Conservation (phyloP, 35 echinoderm and acorn worm genomes). For the Ophioderma brevispina region DNA sequence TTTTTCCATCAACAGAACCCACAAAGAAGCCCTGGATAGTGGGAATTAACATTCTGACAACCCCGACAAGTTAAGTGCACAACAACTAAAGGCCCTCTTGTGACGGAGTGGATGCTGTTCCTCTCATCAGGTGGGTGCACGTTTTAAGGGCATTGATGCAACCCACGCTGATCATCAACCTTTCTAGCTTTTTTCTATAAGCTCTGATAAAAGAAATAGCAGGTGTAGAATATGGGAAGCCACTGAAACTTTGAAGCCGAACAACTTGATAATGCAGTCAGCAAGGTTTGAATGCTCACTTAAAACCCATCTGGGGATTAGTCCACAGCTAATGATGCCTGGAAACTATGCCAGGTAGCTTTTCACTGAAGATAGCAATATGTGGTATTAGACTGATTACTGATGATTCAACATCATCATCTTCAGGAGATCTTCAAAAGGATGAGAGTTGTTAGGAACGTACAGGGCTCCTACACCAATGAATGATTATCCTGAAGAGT, state of each 20-base stretch:
- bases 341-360: slow-evolving; percentile 26
- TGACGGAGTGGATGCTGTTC: slow-evolving; percentile 20
- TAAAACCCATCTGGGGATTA: background rate
- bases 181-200: slow-evolving; percentile 61
- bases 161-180: slow-evolving; percentile 59
- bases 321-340: slow-evolving; percentile 44
- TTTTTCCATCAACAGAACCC: slow-evolving; percentile 2
- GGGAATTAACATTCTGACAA: slow-evolving; percentile 20
- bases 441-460: slow-evolving; percentile 8
- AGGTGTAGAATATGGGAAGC: slow-evolving; percentile 14
- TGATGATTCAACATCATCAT: background rate
- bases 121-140: background rate
- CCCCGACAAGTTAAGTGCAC: slow-evolving; percentile 24
- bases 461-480: background rate
- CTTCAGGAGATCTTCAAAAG: background rate
- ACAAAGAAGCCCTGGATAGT: background rate
- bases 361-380: slow-evolving; percentile 4
- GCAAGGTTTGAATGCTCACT: slow-evolving; percentile 12
- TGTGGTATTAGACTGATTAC: background rate
- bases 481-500: slow-evolving; percentile 8
- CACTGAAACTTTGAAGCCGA: background rate
- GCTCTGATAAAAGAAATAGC: slow-evolving; percentile 40
- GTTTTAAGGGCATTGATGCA: slow-evolving; percentile 29
- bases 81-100: slow-evolving; percentile 2
- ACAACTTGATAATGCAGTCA: slow-evolving; percentile 13